Conservation (phyloP, 2,888 invertebrate species). For the Euplagia quadripunctaria region DNA sequence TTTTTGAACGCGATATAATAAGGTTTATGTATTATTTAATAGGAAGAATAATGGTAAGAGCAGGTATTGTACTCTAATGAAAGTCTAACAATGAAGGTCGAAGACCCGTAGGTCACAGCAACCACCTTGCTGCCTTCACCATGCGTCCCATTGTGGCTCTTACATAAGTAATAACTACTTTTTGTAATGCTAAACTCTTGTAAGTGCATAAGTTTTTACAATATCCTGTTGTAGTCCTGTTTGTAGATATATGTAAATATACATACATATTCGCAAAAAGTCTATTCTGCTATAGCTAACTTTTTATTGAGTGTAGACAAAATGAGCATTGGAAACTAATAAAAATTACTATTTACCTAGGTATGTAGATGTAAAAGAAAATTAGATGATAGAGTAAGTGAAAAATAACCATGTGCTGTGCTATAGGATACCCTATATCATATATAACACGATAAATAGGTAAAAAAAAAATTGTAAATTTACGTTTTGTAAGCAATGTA, state of each 20-base stretch:
- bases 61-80: constrained; percentile 77
- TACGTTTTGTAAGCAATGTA: neutral
- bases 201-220: constrained; percentile 3
- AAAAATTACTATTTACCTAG: too few relatives aligned
- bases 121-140: constrained; percentile 63
- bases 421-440: too few relatives aligned
- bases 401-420: too few relatives aligned
- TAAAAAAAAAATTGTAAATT: neutral
- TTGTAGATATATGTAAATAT: neutral
- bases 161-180: constrained; percentile 48
- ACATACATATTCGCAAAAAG: too few relatives aligned
- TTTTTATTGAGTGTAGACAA: too few relatives aligned
- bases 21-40: constrained; percentile 6
- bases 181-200: constrained; percentile 32
- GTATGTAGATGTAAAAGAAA: too few relatives aligned
- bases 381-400: too few relatives aligned
- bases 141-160: constrained; percentile 53
- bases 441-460: too few relatives aligned
- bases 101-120: constrained; percentile 80
- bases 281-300: too few relatives aligned
- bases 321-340: too few relatives aligned
- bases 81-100: constrained; percentile 83
- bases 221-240: constrained; percentile 7
- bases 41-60: constrained; percentile 23
- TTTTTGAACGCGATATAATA: neutral